Conservation (phyloP, 2,888 invertebrate genomes). For the Holacanthella duospinosa region DNA sequence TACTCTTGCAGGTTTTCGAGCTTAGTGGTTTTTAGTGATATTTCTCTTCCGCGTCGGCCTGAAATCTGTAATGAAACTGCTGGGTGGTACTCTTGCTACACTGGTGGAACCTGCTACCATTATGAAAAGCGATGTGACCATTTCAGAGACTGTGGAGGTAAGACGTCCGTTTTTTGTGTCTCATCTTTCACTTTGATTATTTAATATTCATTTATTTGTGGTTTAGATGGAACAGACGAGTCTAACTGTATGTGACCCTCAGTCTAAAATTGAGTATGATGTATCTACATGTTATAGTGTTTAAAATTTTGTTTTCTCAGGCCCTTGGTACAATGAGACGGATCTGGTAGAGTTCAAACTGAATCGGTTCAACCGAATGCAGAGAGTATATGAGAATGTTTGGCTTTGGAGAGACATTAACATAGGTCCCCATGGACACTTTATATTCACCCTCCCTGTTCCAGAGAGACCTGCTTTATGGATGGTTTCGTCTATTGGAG, state of each 20-base stretch:
- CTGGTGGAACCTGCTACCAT: constrained; percentile 64
- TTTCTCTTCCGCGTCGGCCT: constrained; percentile 57
- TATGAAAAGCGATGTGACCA: constrained; percentile 67
- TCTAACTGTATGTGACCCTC: constrained; percentile 52
- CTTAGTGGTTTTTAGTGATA: constrained; percentile 81
- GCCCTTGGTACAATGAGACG: constrained; percentile 53
- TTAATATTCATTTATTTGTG: constrained; percentile 46
- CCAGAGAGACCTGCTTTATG: constrained; percentile 75
- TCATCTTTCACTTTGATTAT: constrained; percentile 1
- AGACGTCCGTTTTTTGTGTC: background rate
- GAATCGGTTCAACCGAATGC: constrained; percentile 74
- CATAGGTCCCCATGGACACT: constrained; percentile 81
- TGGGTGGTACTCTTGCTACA: constrained; percentile 69
- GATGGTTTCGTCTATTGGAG: constrained; percentile 86
- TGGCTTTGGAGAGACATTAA: constrained; percentile 94
- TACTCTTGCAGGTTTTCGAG: constrained; percentile 44
- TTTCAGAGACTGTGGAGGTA: background rate
- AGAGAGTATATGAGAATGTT: constrained; percentile 83
- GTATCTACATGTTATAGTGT: background rate
- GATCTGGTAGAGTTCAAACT: constrained; percentile 65
- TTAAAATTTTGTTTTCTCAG: constrained; percentile 40
- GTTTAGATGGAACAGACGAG: constrained; percentile 75
- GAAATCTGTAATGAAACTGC: constrained; percentile 59
- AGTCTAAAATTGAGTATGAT: background rate
- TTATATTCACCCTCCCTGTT: constrained; percentile 74